Conservation (phyloP, 2,888 invertebrate species). For the Sepiola atlantica region DNA sequence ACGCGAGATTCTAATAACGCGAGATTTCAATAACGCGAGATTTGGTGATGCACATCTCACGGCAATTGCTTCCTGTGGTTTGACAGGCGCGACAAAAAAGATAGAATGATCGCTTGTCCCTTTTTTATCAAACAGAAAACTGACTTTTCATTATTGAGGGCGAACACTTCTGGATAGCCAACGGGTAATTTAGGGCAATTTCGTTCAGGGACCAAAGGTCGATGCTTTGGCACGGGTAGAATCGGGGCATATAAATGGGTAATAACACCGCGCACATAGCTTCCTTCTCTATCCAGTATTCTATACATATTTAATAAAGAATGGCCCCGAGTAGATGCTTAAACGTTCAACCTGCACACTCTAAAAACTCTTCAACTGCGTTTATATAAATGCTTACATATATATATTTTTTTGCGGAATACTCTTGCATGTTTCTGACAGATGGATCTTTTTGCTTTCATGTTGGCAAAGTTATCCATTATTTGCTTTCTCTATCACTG, state of each 20-base stretch:
- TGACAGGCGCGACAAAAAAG: constrained; percentile 4
- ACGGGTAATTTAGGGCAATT: background rate
- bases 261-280: background rate
- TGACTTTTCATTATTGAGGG: constrained; percentile 11
- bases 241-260: background rate
- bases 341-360: background rate
- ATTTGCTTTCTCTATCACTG: too few species aligned
- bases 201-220: background rate
- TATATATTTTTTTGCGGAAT: background rate
- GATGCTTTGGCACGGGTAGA: background rate
- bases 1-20: background rate
- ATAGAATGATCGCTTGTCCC: background rate
- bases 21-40: constrained; percentile 2
- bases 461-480: too few species aligned
- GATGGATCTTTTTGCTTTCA: background rate
- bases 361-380: background rate
- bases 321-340: background rate
- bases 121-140: constrained; percentile 3
- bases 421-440: background rate
- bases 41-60: background rate
- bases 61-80: constrained; percentile 4
- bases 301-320: background rate
- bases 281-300: background rate
- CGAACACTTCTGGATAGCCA: background rate
- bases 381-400: background rate